phyloP scores from a whole-genome alignment of 2,113 vertebrate genomes.

The Paramisgurnus dabryanus region DNA sequence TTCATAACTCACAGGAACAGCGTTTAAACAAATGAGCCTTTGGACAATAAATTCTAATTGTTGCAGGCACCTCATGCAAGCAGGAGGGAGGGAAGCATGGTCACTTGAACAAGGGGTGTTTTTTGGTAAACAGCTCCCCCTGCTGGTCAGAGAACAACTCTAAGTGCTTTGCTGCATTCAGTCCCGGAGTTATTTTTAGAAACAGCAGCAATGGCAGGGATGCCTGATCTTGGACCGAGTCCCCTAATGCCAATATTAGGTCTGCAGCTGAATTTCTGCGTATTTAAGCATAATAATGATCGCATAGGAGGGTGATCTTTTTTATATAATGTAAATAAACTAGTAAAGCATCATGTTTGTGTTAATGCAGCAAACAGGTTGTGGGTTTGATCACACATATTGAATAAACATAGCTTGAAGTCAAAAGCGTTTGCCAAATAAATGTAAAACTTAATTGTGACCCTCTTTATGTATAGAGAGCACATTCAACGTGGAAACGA shows the following conservation, averaged over 20 bases:
- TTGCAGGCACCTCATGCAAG: slow-evolving; percentile 62
- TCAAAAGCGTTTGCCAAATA: too few relatives aligned
- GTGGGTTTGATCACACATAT: too few relatives aligned
- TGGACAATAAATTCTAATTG: slow-evolving; percentile 74
- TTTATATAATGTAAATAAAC: too few relatives aligned
- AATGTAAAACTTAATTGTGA: too few relatives aligned
- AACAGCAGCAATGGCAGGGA: slow-evolving; percentile 30
- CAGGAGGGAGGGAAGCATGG: slow-evolving; percentile 43
- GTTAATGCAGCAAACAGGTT: too few relatives aligned
- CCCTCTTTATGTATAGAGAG: slow-evolving; percentile 70
- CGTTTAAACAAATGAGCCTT: slow-evolving; percentile 64
- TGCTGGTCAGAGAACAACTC: slow-evolving; percentile 44
- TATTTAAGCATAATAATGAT: not conserved
- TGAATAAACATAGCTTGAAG: too few relatives aligned
- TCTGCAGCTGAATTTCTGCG: not conserved
- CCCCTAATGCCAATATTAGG: not conserved
- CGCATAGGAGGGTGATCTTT: too few relatives aligned
- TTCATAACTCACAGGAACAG: slow-evolving; percentile 56
- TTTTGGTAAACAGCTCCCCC: slow-evolving; percentile 66
- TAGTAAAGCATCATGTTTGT: too few relatives aligned
- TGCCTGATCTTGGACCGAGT: slow-evolving; percentile 17
- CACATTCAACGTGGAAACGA: slow-evolving; percentile 86
- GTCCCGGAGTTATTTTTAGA: slow-evolving; percentile 44
- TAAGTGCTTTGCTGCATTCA: not conserved
- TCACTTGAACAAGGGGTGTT: slow-evolving; percentile 39